Evolutionary conservation across 2,888 invertebrate species (phyloP).

Genomic region (Holacanthella duospinosa): DNA sequence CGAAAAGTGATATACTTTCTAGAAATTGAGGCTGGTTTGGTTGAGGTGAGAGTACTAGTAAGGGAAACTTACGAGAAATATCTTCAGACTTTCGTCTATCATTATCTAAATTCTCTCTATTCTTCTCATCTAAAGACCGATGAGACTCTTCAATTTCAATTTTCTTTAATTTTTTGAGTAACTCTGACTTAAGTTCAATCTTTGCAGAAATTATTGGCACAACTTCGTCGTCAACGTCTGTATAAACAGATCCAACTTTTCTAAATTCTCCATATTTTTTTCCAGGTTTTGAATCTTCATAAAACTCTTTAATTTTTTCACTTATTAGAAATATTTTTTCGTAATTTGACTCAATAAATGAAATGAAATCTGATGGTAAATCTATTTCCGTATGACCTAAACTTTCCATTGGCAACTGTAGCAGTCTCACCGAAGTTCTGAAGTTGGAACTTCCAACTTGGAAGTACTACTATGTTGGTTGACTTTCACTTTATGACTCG

Average conservation of each 20-base stretch:
- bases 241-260: slow-evolving; percentile 31
- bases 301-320: slow-evolving; percentile 29
- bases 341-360: slow-evolving; percentile 31
- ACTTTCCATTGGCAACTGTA: no score
- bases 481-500: no score
- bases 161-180: slow-evolving; percentile 12
- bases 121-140: not conserved
- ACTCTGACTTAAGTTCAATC: slow-evolving; percentile 26
- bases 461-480: no score
- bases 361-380: slow-evolving; percentile 28
- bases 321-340: slow-evolving; percentile 30
- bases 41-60: not conserved
- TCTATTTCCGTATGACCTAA: not conserved
- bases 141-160: slow-evolving; percentile 12
- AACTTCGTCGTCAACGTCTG: slow-evolving; percentile 22
- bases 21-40: not conserved
- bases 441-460: no score
- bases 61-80: not conserved
- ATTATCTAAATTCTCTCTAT: slow-evolving; percentile 4
- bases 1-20: not conserved
- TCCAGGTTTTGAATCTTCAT: not conserved
- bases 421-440: no score
- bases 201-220: slow-evolving; percentile 30
- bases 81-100: slow-evolving; percentile 2
- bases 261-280: not conserved